Evolutionary conservation across 2,888 invertebrate species (phyloP).

Genomic region (Zootermopsis nevadensis): DNA sequence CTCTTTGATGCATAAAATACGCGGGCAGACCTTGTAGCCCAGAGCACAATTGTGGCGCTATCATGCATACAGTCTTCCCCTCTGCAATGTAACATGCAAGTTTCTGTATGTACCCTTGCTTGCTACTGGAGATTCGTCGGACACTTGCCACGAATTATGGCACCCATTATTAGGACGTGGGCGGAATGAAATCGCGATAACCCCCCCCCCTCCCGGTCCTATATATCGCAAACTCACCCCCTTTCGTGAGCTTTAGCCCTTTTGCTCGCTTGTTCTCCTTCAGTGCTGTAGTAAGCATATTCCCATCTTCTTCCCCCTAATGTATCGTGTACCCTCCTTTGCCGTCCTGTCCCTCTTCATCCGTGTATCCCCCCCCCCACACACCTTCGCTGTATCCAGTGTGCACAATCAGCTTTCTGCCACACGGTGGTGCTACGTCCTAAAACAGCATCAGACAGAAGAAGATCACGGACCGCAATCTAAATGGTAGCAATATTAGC

Average conservation of each 20-base stretch:
- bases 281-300: slow-evolving; percentile 37
- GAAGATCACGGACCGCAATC: slow-evolving; percentile 50
- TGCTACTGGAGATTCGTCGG: slow-evolving; percentile 61
- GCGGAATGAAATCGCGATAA: slow-evolving; percentile 73
- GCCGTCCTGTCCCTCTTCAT: slow-evolving; percentile 41
- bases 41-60: slow-evolving; percentile 8
- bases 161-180: slow-evolving; percentile 74
- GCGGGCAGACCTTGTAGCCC: slow-evolving; percentile 27
- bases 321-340: not conserved
- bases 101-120: slow-evolving; percentile 35
- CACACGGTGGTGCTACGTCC: slow-evolving; percentile 2
- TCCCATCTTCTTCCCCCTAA: not conserved
- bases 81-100: slow-evolving; percentile 18
- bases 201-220: slow-evolving; percentile 47
- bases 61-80: slow-evolving; percentile 14
- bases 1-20: slow-evolving; percentile 15
- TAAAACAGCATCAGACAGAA: slow-evolving; percentile 37
- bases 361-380: slow-evolving; percentile 20
- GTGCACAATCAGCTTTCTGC: slow-evolving; percentile 46
- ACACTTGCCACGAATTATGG: slow-evolving; percentile 74
- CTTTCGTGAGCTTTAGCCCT: slow-evolving; percentile 45
- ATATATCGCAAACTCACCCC: slow-evolving; percentile 36
- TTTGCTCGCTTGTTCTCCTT: slow-evolving; percentile 17
- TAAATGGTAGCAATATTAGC: slow-evolving; percentile 52
- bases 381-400: slow-evolving; percentile 46